Base-by-base conservation (phyloP, 2,888 invertebrate genomes). In the Blomia tropicalis region DNA sequence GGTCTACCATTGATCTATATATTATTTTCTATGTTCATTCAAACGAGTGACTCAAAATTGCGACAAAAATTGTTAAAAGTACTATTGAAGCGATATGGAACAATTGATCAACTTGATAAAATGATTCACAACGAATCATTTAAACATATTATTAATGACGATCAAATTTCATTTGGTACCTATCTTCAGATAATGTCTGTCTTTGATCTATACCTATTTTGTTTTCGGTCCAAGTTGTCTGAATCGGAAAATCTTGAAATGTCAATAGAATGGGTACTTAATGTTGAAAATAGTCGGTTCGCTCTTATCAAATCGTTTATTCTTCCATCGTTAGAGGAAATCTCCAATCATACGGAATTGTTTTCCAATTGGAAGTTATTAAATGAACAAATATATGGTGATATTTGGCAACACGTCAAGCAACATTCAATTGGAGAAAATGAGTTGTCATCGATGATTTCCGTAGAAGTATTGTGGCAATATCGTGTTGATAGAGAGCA, bases 11-110 rank as follows among this genome's bases (percentile, higher is more conserved):
- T 22, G 2, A 14, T 56, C n/a, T 23, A 56, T 36, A n/a, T 56
- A 2, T 36, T 56, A 31, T 56, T 19, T 36, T 17, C 32, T 19
- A 3, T 56, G 4, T 36, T 56, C 4, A 56, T 32, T n/a, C 56
- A 56, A 36, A 56, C 56, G 17, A 19, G 11, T 17, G 56, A 56
- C 29, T 2, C 32, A 11, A 36, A 19, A 14, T 19, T 56, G 14
- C 56, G 56, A 36, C 56, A 56, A 22, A 56, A 56, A 25, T 32
- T 56, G n/a, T 36, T 56, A 22, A 27, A 56, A 19, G 19, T 56
- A n/a, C 23, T 56, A 19, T 47, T 47, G 7, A 25, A 14, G 14
- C 7, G 22, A 22, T 27, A 36, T 17, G 17, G 17, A 11, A 7
- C 7, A 36, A 36, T 36, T 11, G 7, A 7, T 7, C 36, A 36